Percentiles rank a stretch among this genome's conserved stretches.
Evolutionary conservation across 2,888 invertebrate species (phyloP).

Genomic region (Hesperia comma): DNA sequence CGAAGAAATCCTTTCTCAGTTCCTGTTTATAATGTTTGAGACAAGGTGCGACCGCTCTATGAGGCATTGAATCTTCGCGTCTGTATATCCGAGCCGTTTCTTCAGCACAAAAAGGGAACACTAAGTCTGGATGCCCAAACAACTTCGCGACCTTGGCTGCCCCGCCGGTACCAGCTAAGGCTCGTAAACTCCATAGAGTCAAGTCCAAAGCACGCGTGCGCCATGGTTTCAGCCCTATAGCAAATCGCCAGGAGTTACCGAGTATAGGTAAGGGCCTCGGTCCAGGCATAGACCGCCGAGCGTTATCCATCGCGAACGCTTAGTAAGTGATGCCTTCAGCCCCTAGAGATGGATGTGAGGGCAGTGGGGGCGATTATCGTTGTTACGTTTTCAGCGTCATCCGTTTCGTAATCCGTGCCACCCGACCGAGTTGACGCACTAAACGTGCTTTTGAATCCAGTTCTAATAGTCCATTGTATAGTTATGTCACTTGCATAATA

Average conservation of each 20-base stretch:
- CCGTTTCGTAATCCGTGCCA: slow-evolving; percentile 68
- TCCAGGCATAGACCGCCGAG: slow-evolving; percentile 88
- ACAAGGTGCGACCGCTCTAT: slow-evolving; percentile 89
- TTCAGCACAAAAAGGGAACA: slow-evolving; percentile 89
- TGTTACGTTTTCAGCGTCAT: slow-evolving; percentile 72
- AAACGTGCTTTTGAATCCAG: slow-evolving; percentile 22
- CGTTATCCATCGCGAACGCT: slow-evolving; percentile 67
- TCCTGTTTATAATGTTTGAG: slow-evolving; percentile 88
- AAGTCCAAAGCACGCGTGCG: slow-evolving; percentile 81
- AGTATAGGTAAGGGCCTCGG: slow-evolving; percentile 89
- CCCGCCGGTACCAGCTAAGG: slow-evolving; percentile 77
- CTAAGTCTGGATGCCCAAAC: slow-evolving; percentile 89
- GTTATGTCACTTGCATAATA: not conserved
- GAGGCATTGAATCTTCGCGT: slow-evolving; percentile 87
- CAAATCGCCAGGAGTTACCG: slow-evolving; percentile 92
- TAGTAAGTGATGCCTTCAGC: slow-evolving; percentile 65
- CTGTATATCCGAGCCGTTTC: slow-evolving; percentile 88
- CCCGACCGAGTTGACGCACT: slow-evolving; percentile 57
- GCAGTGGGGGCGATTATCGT: slow-evolving; percentile 68
- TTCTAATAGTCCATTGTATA: slow-evolving; percentile 6
- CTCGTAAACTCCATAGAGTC: slow-evolving; percentile 77
- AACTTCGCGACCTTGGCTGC: slow-evolving; percentile 86
- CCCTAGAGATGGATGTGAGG: slow-evolving; percentile 54
- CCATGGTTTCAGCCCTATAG: slow-evolving; percentile 80
- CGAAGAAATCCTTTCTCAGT: slow-evolving; percentile 87